phyloP scores from a whole-genome alignment of 2,113 vertebrate species.

The Ammodytes dubius region DNA sequence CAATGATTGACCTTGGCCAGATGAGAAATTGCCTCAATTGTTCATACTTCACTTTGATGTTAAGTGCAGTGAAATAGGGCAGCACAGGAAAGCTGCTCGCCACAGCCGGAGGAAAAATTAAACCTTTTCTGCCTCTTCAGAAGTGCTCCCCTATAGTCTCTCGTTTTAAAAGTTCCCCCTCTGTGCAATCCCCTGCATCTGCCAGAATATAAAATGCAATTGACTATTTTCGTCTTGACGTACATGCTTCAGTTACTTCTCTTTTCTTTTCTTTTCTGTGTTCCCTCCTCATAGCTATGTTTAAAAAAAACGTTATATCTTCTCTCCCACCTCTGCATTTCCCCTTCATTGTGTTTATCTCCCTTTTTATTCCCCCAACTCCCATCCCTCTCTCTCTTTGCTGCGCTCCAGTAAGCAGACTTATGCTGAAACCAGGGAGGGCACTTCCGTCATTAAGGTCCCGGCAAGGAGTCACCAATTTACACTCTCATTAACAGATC shows the following conservation, averaged over 20 bases:
- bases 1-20: slow-evolving; percentile 80
- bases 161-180: slow-evolving; percentile 24
- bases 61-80: slow-evolving; percentile 73
- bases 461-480: slow-evolving; percentile 58
- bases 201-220: slow-evolving; percentile 52
- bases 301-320: not conserved
- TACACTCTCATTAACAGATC: slow-evolving; percentile 67
- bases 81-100: slow-evolving; percentile 64
- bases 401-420: slow-evolving; percentile 55
- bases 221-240: slow-evolving; percentile 42
- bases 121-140: slow-evolving; percentile 55
- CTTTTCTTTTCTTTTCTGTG: slow-evolving; percentile 15
- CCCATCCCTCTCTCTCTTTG: slow-evolving; percentile 20
- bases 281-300: not conserved
- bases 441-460: slow-evolving; percentile 59
- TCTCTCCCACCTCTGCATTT: slow-evolving; percentile 19
- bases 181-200: slow-evolving; percentile 52
- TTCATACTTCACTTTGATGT: slow-evolving; percentile 81
- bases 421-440: slow-evolving; percentile 36
- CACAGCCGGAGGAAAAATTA: slow-evolving; percentile 67
- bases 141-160: slow-evolving; percentile 6
- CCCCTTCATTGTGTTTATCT: slow-evolving; percentile 11
- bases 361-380: slow-evolving; percentile 9
- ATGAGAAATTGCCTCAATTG: slow-evolving; percentile 78
- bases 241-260: slow-evolving; percentile 27